Percentiles rank a stretch among this genome's conserved stretches.
phyloP scores from a whole-genome alignment of 2,113 vertebrate species.

The Globicephala melas region DNA sequence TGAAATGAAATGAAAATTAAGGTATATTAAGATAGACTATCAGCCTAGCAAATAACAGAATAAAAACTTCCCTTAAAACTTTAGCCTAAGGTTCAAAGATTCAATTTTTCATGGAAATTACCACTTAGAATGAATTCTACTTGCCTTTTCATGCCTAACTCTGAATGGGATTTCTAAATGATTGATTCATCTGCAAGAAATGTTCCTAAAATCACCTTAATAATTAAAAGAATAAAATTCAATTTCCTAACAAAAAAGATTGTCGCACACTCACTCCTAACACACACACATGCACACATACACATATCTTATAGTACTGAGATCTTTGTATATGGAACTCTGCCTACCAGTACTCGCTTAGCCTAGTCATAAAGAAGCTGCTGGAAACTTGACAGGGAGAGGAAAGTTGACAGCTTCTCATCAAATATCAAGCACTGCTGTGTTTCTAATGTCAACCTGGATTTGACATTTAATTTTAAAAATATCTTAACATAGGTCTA shows the following conservation, averaged over 20 bases:
- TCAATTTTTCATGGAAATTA: background rate
- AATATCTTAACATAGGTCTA: constrained; percentile 39
- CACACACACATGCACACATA: background rate
- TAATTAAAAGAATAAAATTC: constrained; percentile 10
- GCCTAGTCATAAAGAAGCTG: constrained; percentile 53
- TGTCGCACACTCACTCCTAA: background rate
- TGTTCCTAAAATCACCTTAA: background rate
- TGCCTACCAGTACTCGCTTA: constrained; percentile 49
- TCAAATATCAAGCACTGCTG: constrained; percentile 49
- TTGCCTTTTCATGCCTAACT: background rate
- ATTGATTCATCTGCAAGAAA: constrained; percentile 6
- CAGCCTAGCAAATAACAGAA: background rate
- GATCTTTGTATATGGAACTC: background rate
- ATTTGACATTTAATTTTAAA: constrained; percentile 76
- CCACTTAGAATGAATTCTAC: background rate
- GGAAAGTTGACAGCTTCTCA: constrained; percentile 68
- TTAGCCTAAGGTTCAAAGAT: background rate
- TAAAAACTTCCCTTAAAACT: background rate
- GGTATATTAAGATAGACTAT: background rate
- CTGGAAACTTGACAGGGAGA: constrained; percentile 65
- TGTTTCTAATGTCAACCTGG: constrained; percentile 57
- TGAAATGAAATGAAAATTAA: background rate
- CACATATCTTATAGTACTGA: background rate
- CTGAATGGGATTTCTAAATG: background rate
- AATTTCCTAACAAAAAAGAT: background rate